Evolutionary conservation across 1,140 invertebrate genomes (phyloP), one percentile per base, ranked within the genome.

Genomic region (Microplitis demolitor): DNA sequence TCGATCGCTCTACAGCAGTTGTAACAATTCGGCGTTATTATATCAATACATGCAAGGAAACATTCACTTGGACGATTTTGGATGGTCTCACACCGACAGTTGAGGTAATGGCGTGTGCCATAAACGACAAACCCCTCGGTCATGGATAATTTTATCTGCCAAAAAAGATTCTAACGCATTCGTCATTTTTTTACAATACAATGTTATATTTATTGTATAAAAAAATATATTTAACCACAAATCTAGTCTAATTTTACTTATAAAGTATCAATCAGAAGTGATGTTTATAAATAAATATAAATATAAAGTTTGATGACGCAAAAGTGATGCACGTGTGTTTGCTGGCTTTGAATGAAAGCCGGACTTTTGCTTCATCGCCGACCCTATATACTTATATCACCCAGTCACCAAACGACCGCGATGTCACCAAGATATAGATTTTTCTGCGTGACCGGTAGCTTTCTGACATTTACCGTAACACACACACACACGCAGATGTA

Each of bases 21-120:
- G 4, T 58, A 58, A 24, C 16, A 9, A 24, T 31, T 16, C 14
- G 9, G 5, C 24, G 8, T 11, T 35, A 8, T 66, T 66, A 9
- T 13, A 54, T 24, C 4, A 11, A 45, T 54, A 54, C 33, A 4
- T 13, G 35, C 66, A 67, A 50, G 24, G 11, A 35, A 34, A 39
- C 5, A 54, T 68, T 56, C 35, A 69, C 54, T 69, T 60, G 45
- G 67, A 69, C 67, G 50, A 33, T 34, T 34, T 53, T 33, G 33
- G 39, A 58, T 53, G 13, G 13, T 50, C 61, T 50, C 62, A 64
- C 11, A 31, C 75, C 75, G 76, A 79, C 78, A 76, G 77, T 81
- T 76, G 78, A 79, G 80, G 82, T 84, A 84, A 84, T 84, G 83
- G 83, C 80, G 82, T 81, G 83, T 84, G 76, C 76, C 76, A 75